A percentile compares a stretch with the other conserved stretches of the same genome.
Evolutionary conservation across 2,888 invertebrate species (phyloP).

Genomic region (Hirtodrosophila alboralis): DNA sequence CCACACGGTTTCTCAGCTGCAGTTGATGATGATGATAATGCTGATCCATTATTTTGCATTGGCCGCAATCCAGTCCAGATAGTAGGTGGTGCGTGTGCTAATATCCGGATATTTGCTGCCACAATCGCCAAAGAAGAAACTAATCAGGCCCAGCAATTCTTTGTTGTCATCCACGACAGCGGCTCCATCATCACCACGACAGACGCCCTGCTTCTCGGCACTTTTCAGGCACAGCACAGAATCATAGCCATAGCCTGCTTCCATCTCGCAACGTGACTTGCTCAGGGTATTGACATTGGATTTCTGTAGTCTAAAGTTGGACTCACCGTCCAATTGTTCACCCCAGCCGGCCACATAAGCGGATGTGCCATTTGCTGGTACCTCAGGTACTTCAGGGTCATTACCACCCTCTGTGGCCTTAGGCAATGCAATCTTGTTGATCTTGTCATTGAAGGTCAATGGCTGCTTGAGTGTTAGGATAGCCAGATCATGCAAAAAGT

Average conservation of each 20-base stretch:
- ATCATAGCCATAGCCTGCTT: constrained; percentile 73
- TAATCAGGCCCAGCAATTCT: constrained; percentile 71
- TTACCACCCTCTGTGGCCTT: constrained; percentile 8
- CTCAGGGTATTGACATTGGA: constrained; percentile 65
- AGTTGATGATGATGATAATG: too few species aligned
- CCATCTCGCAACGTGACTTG: constrained; percentile 57
- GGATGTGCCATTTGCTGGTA: constrained; percentile 53
- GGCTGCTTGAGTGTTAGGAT: constrained; percentile 60
- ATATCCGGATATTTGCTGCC: constrained; percentile 80
- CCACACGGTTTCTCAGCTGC: background rate
- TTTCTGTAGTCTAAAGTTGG: constrained; percentile 74
- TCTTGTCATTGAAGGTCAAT: constrained; percentile 50
- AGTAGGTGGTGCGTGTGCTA: constrained; percentile 68
- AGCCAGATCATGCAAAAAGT: constrained; percentile 80
- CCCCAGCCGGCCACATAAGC: constrained; percentile 82
- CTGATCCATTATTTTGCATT: constrained; percentile 35
- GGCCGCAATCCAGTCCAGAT: constrained; percentile 70
- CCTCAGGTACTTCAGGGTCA: constrained; percentile 17
- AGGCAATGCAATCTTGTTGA: constrained; percentile 65
- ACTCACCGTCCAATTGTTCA: constrained; percentile 51
- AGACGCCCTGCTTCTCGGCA: constrained; percentile 71
- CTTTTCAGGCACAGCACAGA: constrained; percentile 74
- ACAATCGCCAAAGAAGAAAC: constrained; percentile 77
- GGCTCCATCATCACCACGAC: constrained; percentile 81
- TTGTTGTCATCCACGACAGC: constrained; percentile 68